A percentile compares a stretch with the other conserved stretches of the same genome.
These are phyloP conservation scores for Rambutsinella grinnellia DNA, from an alignment of 2,888 invertebrate genomes.

Conservation along the genomic window DNA sequence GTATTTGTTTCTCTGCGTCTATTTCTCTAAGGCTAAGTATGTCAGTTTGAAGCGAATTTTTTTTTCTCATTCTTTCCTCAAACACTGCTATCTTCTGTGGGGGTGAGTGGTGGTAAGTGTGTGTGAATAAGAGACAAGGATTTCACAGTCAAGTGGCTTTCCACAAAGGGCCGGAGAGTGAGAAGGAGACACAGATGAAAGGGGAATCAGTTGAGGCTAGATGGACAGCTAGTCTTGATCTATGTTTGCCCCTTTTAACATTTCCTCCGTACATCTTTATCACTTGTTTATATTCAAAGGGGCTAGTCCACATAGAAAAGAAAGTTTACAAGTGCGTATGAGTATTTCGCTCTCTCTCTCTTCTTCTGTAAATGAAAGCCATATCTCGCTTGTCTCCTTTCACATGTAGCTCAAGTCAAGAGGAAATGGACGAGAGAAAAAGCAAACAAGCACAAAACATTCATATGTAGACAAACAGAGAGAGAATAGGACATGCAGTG, in stretches of 20 bases:
- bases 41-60: too few relatives aligned
- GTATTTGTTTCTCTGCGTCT: too few relatives aligned
- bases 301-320: not conserved
- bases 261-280: constrained; percentile 3
- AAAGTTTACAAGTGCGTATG: constrained; percentile 32
- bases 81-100: too few relatives aligned
- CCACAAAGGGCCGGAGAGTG: constrained; percentile 26
- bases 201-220: constrained; percentile 41
- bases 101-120: constrained; percentile 1
- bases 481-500: constrained; percentile 46
- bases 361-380: constrained; percentile 38
- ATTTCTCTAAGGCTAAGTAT: too few relatives aligned
- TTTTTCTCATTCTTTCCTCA: too few relatives aligned
- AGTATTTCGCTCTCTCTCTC: constrained; percentile 1
- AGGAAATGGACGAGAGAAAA: constrained; percentile 45
- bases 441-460: constrained; percentile 37
- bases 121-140: constrained; percentile 44
- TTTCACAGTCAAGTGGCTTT: constrained; percentile 53
- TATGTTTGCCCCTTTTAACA: constrained; percentile 46
- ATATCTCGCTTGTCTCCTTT: constrained; percentile 50
- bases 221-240: constrained; percentile 57
- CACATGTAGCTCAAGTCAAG: constrained; percentile 51
- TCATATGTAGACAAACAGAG: constrained; percentile 48
- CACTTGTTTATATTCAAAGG: constrained; percentile 9
- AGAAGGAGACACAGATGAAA: constrained; percentile 22